phyloP scores from a whole-genome alignment of 2,888 invertebrate species.

The Temnothorax ravouxi region DNA sequence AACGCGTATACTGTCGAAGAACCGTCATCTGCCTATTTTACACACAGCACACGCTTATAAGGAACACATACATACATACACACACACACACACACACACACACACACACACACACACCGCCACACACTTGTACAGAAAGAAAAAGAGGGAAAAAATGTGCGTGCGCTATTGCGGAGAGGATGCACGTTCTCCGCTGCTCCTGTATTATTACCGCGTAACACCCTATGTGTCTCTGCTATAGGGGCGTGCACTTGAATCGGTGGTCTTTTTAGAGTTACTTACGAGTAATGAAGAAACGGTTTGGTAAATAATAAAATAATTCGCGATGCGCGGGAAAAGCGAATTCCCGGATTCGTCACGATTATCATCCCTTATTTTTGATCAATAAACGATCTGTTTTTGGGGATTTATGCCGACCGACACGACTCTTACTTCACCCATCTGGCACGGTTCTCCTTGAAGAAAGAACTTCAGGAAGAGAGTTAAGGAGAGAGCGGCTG shows the following conservation, averaged over 20 bases:
- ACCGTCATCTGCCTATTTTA: conserved; percentile 78
- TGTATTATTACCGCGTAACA: conserved; percentile 68
- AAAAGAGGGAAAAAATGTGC: conserved; percentile 77
- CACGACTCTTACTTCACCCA: conserved; percentile 39
- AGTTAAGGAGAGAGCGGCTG: background rate
- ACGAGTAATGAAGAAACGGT: conserved; percentile 77
- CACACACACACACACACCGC: background rate
- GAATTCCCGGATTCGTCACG: conserved; percentile 78
- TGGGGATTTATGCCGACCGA: conserved; percentile 78
- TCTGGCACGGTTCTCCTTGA: conserved; percentile 5
- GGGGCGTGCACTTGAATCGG: conserved; percentile 79
- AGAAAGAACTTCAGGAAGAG: background rate
- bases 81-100: conserved; percentile 33
- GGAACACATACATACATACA: conserved; percentile 62
- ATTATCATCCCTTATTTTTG: conserved; percentile 84
- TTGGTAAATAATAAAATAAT: conserved; percentile 80
- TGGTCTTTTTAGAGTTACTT: conserved; percentile 81
- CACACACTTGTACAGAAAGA: conserved; percentile 34
- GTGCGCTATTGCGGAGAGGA: conserved; percentile 74
- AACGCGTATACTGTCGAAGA: conserved; percentile 70
- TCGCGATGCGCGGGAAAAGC: conserved; percentile 78
- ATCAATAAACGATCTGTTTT: conserved; percentile 84
- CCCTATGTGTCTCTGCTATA: conserved; percentile 73
- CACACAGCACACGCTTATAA: conserved; percentile 74
- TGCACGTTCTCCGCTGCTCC: conserved; percentile 79